Conservation (phyloP, 1,140 invertebrate species). For the Rhopalosiphum maidis region DNA sequence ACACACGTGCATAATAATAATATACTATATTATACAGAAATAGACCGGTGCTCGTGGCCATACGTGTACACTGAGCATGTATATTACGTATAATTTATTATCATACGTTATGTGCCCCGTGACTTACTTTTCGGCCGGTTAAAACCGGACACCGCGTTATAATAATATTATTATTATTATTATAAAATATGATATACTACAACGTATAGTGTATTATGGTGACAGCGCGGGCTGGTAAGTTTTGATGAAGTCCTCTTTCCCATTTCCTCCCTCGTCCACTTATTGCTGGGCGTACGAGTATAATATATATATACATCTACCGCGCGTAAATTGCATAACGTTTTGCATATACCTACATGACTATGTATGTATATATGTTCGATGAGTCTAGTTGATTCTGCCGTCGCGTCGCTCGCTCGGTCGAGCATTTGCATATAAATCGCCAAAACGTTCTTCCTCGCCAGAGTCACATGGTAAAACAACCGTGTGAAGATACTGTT, state of each 20-base stretch:
- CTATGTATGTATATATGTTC: not conserved
- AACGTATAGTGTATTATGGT: not conserved
- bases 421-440: not conserved
- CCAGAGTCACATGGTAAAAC: not conserved
- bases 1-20: not conserved
- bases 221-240: not conserved
- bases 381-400: not conserved
- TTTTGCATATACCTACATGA: not conserved
- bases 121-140: not conserved
- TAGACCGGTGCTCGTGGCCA: not conserved
- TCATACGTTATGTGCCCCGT: not conserved
- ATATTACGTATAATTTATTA: not conserved
- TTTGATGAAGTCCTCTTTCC: conserved; percentile 22
- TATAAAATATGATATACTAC: not conserved
- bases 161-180: not conserved
- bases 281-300: not conserved
- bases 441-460: not conserved
- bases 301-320: not conserved
- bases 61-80: not conserved
- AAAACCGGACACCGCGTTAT: not conserved
- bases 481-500: not conserved
- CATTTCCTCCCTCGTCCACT: not conserved
- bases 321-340: not conserved
- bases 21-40: not conserved
- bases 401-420: not conserved